Conservation (phyloP, 92 coral and sea anemone species). For the Phenganax stokvisi region DNA sequence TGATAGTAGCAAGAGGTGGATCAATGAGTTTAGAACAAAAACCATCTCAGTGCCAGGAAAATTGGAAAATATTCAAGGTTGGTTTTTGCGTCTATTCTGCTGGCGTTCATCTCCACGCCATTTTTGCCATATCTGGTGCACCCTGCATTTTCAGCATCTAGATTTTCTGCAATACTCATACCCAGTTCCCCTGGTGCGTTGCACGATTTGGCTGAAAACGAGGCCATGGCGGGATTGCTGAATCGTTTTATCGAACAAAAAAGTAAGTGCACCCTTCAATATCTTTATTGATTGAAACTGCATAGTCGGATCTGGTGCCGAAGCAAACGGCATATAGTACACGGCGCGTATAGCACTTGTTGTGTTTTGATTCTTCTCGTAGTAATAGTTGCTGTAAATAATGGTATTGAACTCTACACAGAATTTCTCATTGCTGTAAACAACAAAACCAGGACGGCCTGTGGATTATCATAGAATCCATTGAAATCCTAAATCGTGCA, state of each 20-base stretch:
- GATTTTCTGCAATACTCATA: slow-evolving; percentile 78
- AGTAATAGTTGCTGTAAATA: too few species aligned
- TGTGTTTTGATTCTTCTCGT: too few species aligned
- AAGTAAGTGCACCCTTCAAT: slow-evolving; percentile 54
- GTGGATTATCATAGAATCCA: too few species aligned
- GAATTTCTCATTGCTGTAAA: too few species aligned
- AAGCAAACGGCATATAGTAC: too few species aligned
- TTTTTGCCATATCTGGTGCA: not conserved
- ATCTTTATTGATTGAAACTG: not conserved
- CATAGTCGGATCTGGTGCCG: too few species aligned
- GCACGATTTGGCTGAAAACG: slow-evolving; percentile 68
- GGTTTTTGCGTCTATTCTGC: not conserved
- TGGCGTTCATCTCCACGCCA: not conserved
- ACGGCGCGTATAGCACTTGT: too few species aligned
- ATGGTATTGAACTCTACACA: too few species aligned
- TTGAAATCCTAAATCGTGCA: too few species aligned
- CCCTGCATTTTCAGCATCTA: slow-evolving; percentile 45
- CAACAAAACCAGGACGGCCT: too few species aligned
- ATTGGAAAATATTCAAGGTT: slow-evolving; percentile 91
- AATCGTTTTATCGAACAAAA: slow-evolving; percentile 69
- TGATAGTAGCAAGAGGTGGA: slow-evolving; percentile 88
- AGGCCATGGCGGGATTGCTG: slow-evolving; percentile 61
- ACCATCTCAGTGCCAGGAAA: slow-evolving; percentile 96
- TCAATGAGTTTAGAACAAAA: slow-evolving; percentile 85
- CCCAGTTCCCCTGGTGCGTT: slow-evolving; percentile 96